Conservation (phyloP, 2,888 invertebrate genomes). For the Coenonympha glycerion region DNA sequence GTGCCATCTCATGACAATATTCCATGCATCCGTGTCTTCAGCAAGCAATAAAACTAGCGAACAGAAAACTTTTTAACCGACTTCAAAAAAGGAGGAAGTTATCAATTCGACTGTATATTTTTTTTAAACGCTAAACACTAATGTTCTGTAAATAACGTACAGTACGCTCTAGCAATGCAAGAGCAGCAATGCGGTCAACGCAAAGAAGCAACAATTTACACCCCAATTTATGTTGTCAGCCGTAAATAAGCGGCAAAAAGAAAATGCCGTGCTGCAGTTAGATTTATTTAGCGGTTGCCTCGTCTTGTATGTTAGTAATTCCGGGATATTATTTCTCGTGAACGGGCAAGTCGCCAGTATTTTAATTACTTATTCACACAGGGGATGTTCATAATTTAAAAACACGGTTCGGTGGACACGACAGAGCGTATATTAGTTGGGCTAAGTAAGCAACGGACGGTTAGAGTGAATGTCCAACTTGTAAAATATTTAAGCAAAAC, state of each 20-base stretch:
- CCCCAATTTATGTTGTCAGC: conserved; percentile 31
- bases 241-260: conserved; percentile 31
- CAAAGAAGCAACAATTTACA: conserved; percentile 29
- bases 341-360: conserved; percentile 27
- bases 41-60: no score
- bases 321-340: conserved; percentile 14
- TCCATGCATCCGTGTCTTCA: no score
- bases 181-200: conserved; percentile 9
- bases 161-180: background rate
- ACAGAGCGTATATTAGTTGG: background rate
- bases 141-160: conserved; percentile 4
- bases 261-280: conserved; percentile 27
- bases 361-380: conserved; percentile 25
- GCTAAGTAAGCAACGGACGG: background rate
- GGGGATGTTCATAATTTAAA: background rate
- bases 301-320: conserved; percentile 20
- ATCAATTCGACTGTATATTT: no score
- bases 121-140: background rate
- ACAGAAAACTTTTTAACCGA: no score
- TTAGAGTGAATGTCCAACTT: no score
- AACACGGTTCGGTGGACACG: background rate
- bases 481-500: no score
- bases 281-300: conserved; percentile 30
- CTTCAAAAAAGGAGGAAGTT: no score
- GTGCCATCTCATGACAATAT: no score